phyloP scores from a whole-genome alignment of 2,797 vertebrate genomes.

The Halcyon leucocephala region DNA sequence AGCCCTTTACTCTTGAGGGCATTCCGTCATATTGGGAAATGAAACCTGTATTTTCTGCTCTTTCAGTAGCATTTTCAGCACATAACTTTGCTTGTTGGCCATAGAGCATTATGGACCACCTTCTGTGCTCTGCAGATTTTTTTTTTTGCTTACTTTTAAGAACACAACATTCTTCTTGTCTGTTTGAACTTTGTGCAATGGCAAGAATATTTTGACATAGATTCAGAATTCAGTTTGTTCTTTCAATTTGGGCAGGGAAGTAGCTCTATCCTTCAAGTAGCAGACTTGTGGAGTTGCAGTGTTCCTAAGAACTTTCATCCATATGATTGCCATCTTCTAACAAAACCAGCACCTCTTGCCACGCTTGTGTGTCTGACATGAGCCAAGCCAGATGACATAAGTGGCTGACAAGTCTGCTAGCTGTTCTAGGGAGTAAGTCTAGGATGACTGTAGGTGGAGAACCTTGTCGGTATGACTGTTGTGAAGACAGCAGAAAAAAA shows the following conservation, averaged over 20 bases:
- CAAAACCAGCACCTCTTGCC: not conserved
- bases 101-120: not conserved
- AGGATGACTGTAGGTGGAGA: not conserved
- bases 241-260: not conserved
- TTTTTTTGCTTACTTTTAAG: not conserved
- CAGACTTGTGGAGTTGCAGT: not conserved
- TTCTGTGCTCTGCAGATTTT: not conserved
- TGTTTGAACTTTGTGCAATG: not conserved
- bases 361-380: fast-evolving
- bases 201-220: not conserved
- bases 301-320: not conserved
- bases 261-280: not conserved
- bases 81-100: not conserved
- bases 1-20: not conserved
- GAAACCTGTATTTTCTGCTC: not conserved
- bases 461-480: not conserved
- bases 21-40: not conserved
- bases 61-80: not conserved
- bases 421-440: not conserved
- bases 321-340: not conserved
- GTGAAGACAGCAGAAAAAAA: not conserved
- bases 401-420: not conserved
- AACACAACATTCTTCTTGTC: not conserved
- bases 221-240: not conserved
- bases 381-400: not conserved